Evolutionary conservation across 2,113 vertebrate species (phyloP).

Genomic region (Trichomycterus rosablanca): DNA sequence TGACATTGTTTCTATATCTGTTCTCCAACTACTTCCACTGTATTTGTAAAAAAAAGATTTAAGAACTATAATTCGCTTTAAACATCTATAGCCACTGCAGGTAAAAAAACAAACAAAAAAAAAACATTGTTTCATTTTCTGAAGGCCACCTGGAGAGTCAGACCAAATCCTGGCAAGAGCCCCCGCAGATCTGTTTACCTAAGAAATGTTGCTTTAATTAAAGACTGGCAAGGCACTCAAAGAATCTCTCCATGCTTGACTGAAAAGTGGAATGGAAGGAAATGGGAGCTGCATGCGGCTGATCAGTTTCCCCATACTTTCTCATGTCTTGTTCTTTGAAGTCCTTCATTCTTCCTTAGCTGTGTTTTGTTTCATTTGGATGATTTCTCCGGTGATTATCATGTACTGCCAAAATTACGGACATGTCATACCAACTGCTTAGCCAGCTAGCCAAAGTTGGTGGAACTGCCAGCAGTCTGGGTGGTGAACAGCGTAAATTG

Average conservation of each 20-base stretch:
- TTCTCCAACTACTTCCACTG: too few relatives aligned
- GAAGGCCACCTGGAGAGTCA: slow-evolving; percentile 19
- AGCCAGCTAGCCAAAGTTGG: slow-evolving; percentile 1
- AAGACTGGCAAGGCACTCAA: slow-evolving; percentile 47
- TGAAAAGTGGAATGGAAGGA: slow-evolving; percentile 54
- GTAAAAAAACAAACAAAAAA: slow-evolving; percentile 23
- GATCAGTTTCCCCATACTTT: slow-evolving; percentile 11
- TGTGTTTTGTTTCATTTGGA: slow-evolving; percentile 20
- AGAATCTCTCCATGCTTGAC: slow-evolving; percentile 50
- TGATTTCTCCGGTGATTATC: background rate
- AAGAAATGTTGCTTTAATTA: slow-evolving; percentile 61
- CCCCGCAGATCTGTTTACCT: slow-evolving; percentile 43
- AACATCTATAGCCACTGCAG: background rate
- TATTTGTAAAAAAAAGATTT: background rate
- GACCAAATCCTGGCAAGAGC: slow-evolving; percentile 23
- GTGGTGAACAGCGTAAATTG: slow-evolving; percentile 12
- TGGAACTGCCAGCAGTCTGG: slow-evolving; percentile 18
- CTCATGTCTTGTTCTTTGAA: slow-evolving; percentile 31
- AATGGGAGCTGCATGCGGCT: slow-evolving; percentile 9
- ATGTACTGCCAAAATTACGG: slow-evolving; percentile 2
- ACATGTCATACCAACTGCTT: slow-evolving; percentile 20
- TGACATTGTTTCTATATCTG: background rate
- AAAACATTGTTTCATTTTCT: slow-evolving; percentile 6
- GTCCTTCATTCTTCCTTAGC: slow-evolving; percentile 13
- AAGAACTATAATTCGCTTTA: background rate